Evolutionary conservation across 1,140 invertebrate species (phyloP).

Genomic region (Diabrotica undecimpunctata): DNA sequence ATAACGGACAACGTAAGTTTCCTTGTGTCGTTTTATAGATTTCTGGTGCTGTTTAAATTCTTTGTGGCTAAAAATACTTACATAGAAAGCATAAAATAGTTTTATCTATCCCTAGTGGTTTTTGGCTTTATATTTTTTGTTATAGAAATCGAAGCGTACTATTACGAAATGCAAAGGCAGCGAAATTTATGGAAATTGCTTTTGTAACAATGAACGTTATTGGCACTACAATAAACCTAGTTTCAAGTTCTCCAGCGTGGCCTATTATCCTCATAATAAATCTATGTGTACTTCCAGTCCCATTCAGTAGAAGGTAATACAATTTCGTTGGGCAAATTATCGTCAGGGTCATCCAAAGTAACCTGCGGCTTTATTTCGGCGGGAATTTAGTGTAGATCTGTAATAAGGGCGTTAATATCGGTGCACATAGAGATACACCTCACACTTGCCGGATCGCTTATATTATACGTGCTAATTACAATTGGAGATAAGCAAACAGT

Average conservation of each 20-base stretch:
- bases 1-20: too few species aligned
- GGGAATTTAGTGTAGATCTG: conserved; percentile 11
- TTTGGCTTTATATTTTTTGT: too few species aligned
- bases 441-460: conserved; percentile 28
- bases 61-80: too few species aligned
- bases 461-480: conserved; percentile 34
- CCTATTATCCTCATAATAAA: conserved; percentile 9
- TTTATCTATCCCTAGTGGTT: too few species aligned
- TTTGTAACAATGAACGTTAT: conserved; percentile 8
- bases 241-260: conserved; percentile 4
- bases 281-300: conserved; percentile 3
- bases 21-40: too few species aligned
- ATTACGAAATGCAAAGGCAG: not conserved
- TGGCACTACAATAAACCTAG: conserved; percentile 13
- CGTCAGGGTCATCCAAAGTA: conserved; percentile 12
- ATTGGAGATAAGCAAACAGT: conserved; percentile 31
- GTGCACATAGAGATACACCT: conserved; percentile 6
- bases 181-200: conserved; percentile 11
- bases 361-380: conserved; percentile 14
- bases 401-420: conserved; percentile 25
- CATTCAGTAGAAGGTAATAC: conserved; percentile 4
- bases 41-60: too few species aligned
- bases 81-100: too few species aligned
- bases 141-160: too few species aligned
- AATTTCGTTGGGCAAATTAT: conserved; percentile 8